These are phyloP conservation scores for Lerema accius DNA, from an alignment of 1,140 invertebrate genomes.

Conservation along the genomic window DNA sequence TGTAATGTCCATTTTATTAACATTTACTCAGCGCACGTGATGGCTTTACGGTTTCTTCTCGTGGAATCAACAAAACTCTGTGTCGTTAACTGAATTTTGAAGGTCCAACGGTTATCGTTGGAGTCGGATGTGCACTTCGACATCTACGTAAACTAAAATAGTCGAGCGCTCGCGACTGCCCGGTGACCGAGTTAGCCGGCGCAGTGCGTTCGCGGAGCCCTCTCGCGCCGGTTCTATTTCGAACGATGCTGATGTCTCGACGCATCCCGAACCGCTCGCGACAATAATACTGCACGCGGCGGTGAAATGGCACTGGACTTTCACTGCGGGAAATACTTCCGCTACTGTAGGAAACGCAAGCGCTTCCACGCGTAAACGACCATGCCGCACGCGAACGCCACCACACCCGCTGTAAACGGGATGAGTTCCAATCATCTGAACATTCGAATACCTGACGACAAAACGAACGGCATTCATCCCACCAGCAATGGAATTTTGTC, in stretches of 20 bases:
- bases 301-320: conserved; percentile 77
- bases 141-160: conserved; percentile 79
- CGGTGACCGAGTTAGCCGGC: conserved; percentile 76
- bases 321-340: conserved; percentile 66
- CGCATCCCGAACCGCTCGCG: conserved; percentile 63
- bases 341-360: conserved; percentile 68
- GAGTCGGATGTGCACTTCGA: conserved; percentile 66
- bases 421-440: conserved; percentile 50
- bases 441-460: conserved; percentile 62
- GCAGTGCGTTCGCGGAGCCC: conserved; percentile 70
- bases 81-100: conserved; percentile 46
- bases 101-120: conserved; percentile 63
- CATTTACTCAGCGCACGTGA: not conserved
- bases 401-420: conserved; percentile 40
- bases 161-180: conserved; percentile 66
- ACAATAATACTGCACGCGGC: conserved; percentile 65
- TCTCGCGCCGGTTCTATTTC: conserved; percentile 78
- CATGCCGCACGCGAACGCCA: conserved; percentile 59
- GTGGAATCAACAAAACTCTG: conserved; percentile 26
- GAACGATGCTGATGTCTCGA: conserved; percentile 63
- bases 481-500: conserved; percentile 53
- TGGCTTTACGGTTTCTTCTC: conserved; percentile 3
- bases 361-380: conserved; percentile 48
- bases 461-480: conserved; percentile 44
- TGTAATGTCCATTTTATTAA: conserved; percentile 6